Evolutionary conservation across 2,797 vertebrate genomes (phyloP).

Genomic region (Ammospiza maritima): DNA sequence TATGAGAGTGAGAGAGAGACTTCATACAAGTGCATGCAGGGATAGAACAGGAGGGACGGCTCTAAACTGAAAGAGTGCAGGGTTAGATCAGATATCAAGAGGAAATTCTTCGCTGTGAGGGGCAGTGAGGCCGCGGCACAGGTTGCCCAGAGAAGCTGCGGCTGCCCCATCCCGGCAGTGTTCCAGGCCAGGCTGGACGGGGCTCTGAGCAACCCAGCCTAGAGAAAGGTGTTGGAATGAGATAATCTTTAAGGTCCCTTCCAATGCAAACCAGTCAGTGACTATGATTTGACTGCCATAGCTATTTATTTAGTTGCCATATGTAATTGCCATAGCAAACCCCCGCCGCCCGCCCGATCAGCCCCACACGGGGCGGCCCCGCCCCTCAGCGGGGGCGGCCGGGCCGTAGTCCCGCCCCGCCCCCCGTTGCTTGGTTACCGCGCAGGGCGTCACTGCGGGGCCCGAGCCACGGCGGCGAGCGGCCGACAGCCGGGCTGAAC

Average conservation of each 20-base stretch:
- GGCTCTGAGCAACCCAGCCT: not conserved
- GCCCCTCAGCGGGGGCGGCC: accelerated
- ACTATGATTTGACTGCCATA: accelerated
- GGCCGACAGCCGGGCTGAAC: not conserved
- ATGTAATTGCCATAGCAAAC: accelerated
- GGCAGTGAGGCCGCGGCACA: not conserved
- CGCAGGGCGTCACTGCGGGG: not conserved
- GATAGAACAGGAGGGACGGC: not conserved
- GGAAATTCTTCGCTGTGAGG: not conserved
- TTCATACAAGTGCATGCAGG: not conserved
- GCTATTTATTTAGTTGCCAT: accelerated
- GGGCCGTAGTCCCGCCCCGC: not conserved
- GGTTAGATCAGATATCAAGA: not conserved
- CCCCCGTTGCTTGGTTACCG: constrained; percentile 36
- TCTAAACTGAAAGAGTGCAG: not conserved
- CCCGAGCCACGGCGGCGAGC: not conserved
- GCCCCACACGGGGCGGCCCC: accelerated
- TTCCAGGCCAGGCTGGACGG: not conserved
- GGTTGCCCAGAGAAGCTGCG: not conserved
- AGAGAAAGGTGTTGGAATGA: not conserved
- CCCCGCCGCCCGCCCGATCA: accelerated
- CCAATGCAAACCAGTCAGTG: not conserved
- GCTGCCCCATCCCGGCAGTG: not conserved
- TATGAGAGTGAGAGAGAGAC: not conserved
- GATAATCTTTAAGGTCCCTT: not conserved